Conservation (phyloP, 2,113 vertebrate species). For the Copsychus sechellarum region DNA sequence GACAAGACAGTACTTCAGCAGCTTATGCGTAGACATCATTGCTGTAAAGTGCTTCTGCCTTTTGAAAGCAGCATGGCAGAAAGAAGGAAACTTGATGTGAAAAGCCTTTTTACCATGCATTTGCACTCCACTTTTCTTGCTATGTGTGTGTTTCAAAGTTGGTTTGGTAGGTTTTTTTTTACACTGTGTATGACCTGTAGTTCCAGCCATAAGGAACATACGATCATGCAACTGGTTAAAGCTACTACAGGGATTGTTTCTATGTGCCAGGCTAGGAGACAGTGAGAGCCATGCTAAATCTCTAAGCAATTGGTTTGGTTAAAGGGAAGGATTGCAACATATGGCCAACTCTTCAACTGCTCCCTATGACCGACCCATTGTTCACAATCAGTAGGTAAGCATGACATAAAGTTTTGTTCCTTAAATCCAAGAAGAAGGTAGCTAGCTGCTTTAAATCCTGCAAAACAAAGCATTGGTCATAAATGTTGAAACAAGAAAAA, state of each 20-base stretch:
- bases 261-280: background rate
- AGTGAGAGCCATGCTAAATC: background rate
- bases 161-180: background rate
- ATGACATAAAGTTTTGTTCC: background rate
- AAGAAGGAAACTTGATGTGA: conserved; percentile 1
- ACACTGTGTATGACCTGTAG: background rate
- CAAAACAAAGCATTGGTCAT: background rate
- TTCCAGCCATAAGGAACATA: background rate
- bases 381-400: background rate
- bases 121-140: background rate
- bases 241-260: background rate
- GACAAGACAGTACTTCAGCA: conserved; percentile 26
- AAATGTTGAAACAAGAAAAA: background rate
- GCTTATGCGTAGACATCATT: conserved; percentile 3
- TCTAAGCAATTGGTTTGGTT: background rate
- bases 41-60: conserved; percentile 6
- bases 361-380: fast-evolving
- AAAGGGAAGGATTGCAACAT: background rate
- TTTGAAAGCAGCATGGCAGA: conserved; percentile 40
- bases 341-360: background rate
- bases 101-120: conserved; percentile 20
- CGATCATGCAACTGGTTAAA: background rate
- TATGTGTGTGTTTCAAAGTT: background rate
- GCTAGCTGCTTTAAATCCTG: background rate
- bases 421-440: background rate